These are phyloP conservation scores for Prosopocoilus inquinatus DNA, from an alignment of 2,888 invertebrate genomes.

Conservation along the genomic window DNA sequence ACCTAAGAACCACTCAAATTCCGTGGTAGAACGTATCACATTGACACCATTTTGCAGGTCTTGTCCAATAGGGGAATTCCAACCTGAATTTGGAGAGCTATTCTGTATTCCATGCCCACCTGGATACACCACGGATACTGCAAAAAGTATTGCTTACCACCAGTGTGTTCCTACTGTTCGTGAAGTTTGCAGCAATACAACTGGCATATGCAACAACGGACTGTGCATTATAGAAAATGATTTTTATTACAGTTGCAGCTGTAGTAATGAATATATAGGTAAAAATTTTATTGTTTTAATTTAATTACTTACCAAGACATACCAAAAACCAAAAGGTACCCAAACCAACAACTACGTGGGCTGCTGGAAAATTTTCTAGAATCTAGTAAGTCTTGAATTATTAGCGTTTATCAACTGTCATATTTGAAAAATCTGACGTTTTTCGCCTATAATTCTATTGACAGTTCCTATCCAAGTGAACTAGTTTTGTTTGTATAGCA, in stretches of 20 bases:
- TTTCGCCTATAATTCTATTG: too few relatives aligned
- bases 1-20: slow-evolving; percentile 35
- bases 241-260: slow-evolving; percentile 52
- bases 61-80: slow-evolving; percentile 61
- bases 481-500: too few relatives aligned
- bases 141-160: slow-evolving; percentile 46
- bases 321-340: background rate
- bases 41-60: slow-evolving; percentile 57
- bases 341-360: too few relatives aligned
- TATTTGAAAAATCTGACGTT: too few relatives aligned
- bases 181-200: slow-evolving; percentile 52
- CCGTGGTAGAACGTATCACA: slow-evolving; percentile 47
- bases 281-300: slow-evolving; percentile 23
- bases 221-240: slow-evolving; percentile 43
- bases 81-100: slow-evolving; percentile 57
- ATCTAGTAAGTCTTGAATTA: too few relatives aligned
- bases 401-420: too few relatives aligned
- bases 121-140: slow-evolving; percentile 51
- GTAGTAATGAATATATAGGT: slow-evolving; percentile 54
- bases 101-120: slow-evolving; percentile 59
- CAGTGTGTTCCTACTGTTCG: slow-evolving; percentile 52
- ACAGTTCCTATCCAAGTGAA: too few relatives aligned
- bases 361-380: too few relatives aligned
- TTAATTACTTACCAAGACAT: background rate
- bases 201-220: slow-evolving; percentile 53